Evolutionary conservation across 2,888 invertebrate genomes (phyloP), one percentile per base, ranked within the genome.

Genomic region (Standfussiana lucernea): DNA sequence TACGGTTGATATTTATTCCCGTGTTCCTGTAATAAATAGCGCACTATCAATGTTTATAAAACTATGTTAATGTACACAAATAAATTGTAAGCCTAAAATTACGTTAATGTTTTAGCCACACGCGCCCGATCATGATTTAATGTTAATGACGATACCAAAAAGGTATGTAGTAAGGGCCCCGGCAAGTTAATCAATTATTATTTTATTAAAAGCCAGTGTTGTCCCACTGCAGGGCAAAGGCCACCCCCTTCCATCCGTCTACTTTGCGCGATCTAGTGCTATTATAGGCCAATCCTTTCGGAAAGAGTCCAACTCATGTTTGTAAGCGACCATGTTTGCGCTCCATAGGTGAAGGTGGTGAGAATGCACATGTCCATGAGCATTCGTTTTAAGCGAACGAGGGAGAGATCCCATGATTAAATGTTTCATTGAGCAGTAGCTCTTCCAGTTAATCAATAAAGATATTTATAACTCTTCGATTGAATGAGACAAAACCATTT

Each of bases 51-150:
- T 79, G 45, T 79, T 72, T 64, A 47, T 85, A 87, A 53, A 79
- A 79, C 35, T 76, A 87, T 72, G 42, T 47, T 68, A 68, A 81
- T 84, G 59, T 79, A 47, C 35, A 59, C 56, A 70, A 69, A 67
- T 76, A 68, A 56, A 72, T 84, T 74, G 64, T 21, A 47, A 53
- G 66, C 24, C 24, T 70, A 21, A 67, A 61, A 83, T 32, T 59
- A 64, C 40, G 40, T 50, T 81, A 59, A 84, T 81, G 82, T 83
- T 69, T 76, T 37, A 76, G 50, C 59, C 61, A 73, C 88, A 88
- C 82, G 86, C 83, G 81, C 35, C 61, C 70, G 71, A 82, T 72
- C 62, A 75, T 78, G 66, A 84, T 80, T 84, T 82, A 86, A 82
- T 79, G 77, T 69, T 82, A 86, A 80, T 77, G 71, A 75, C 67